A percentile compares a stretch with the other conserved stretches of the same genome.
Conservation (phyloP, 92 coral and sea anemone genomes). For the Parazoanthus atlanticus region DNA sequence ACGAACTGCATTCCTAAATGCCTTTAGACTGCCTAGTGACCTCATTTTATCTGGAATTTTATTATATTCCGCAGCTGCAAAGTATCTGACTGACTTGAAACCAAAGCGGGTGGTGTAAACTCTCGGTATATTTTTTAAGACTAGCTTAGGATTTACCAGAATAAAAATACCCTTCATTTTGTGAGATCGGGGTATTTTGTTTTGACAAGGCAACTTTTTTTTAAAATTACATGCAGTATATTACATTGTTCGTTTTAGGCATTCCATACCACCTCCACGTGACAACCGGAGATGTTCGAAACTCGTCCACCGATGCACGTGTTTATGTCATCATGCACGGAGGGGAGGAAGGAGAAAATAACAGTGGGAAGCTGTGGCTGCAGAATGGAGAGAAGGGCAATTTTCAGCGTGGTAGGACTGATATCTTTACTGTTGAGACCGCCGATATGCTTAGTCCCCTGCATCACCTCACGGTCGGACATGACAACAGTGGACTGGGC, state of each 20-base stretch:
- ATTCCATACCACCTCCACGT: slow-evolving; percentile 87
- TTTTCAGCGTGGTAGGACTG: slow-evolving; percentile 88
- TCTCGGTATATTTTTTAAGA: too few relatives aligned
- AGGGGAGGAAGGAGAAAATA: slow-evolving; percentile 88
- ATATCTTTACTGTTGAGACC: slow-evolving; percentile 86
- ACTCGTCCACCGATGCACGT: slow-evolving; percentile 84
- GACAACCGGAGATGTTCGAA: slow-evolving; percentile 91
- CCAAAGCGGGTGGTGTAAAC: too few relatives aligned
- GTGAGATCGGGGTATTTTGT: too few relatives aligned
- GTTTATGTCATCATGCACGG: slow-evolving; percentile 90
- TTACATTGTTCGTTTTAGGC: slow-evolving; percentile 47
- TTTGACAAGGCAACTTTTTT: too few relatives aligned
- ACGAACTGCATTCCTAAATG: too few relatives aligned
- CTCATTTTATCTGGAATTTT: too few relatives aligned
- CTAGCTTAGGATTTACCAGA: too few relatives aligned
- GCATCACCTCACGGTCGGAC: slow-evolving; percentile 95
- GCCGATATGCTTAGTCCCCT: slow-evolving; percentile 87
- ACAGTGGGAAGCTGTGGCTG: slow-evolving; percentile 94
- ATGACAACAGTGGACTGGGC: slow-evolving; percentile 95
- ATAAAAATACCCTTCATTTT: too few relatives aligned
- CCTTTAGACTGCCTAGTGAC: too few relatives aligned
- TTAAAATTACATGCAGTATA: too few relatives aligned
- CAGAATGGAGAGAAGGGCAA: slow-evolving; percentile 81
- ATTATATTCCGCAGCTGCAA: too few relatives aligned
- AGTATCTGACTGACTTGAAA: too few relatives aligned